Evolutionary conservation across 2,797 vertebrate genomes (phyloP).

Genomic region (Telmatherina bonti): DNA sequence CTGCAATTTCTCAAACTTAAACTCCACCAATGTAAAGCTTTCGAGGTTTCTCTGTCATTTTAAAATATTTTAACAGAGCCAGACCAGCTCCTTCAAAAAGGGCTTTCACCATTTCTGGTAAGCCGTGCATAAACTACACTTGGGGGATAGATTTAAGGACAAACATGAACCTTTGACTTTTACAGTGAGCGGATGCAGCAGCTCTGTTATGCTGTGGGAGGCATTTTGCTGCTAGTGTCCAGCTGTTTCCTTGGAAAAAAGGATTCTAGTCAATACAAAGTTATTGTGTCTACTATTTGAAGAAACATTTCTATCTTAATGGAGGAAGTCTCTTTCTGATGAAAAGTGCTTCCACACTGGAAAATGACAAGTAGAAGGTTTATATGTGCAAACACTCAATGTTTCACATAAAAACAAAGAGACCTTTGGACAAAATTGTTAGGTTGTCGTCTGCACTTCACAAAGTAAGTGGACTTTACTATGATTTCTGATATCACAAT

Average conservation of each 20-base stretch:
- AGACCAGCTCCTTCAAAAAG: not conserved
- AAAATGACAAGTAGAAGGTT: not conserved
- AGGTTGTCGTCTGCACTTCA: not conserved
- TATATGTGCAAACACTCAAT: too few relatives aligned
- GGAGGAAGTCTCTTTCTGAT: too few relatives aligned
- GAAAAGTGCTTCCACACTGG: not conserved
- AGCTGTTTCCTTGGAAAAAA: not conserved
- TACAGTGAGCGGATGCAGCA: not conserved
- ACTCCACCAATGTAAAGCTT: not conserved
- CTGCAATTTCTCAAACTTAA: not conserved
- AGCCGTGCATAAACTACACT: not conserved
- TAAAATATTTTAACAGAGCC: not conserved
- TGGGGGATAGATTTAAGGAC: not conserved
- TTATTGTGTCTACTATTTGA: not conserved
- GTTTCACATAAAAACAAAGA: too few relatives aligned
- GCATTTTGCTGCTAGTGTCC: not conserved
- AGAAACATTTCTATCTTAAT: not conserved
- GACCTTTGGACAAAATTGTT: not conserved
- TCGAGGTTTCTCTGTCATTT: not conserved
- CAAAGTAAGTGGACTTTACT: not conserved
- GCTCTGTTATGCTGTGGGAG: not conserved
- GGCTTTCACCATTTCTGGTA: not conserved
- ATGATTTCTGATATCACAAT: too few relatives aligned
- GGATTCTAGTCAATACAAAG: not conserved
- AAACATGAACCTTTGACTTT: slow-evolving; percentile 1